Conservation (phyloP, 2,888 invertebrate genomes). For the Blastobasis adustella region DNA sequence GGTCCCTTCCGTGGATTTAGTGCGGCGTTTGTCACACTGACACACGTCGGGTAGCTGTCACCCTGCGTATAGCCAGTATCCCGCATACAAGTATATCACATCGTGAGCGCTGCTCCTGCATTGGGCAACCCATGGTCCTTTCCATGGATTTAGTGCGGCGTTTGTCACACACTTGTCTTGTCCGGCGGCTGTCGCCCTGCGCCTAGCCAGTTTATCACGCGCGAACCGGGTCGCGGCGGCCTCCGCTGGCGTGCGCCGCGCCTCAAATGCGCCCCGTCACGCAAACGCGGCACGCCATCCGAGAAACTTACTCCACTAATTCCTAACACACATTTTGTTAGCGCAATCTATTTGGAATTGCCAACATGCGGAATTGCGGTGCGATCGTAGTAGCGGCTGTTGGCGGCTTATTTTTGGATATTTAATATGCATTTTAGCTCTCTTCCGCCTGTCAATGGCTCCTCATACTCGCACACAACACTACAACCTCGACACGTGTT, state of each 20-base stretch:
- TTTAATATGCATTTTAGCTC: no score
- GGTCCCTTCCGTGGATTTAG: no score
- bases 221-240: conserved; percentile 46
- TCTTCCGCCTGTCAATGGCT: no score
- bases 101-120: no score
- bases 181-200: not conserved
- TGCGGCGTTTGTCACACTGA: not conserved
- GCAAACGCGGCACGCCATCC: conserved; percentile 49
- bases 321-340: not conserved
- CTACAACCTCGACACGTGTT: no score
- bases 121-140: no score
- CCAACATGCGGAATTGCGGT: no score
- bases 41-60: not conserved
- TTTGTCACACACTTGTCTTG: not conserved
- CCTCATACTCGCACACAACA: no score
- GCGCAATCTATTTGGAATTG: not conserved
- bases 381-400: no score
- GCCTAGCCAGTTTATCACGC: conserved; percentile 46
- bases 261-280: conserved; percentile 54
- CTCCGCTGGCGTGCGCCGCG: conserved; percentile 44
- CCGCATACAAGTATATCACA: conserved; percentile 36
- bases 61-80: conserved; percentile 30
- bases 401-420: no score
- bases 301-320: conserved; percentile 19
- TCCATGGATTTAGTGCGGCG: no score